Evolutionary conservation across 2,797 vertebrate species (phyloP), one percentile per base, ranked within the genome.

Genomic region (Sebastes ruberrimus): DNA sequence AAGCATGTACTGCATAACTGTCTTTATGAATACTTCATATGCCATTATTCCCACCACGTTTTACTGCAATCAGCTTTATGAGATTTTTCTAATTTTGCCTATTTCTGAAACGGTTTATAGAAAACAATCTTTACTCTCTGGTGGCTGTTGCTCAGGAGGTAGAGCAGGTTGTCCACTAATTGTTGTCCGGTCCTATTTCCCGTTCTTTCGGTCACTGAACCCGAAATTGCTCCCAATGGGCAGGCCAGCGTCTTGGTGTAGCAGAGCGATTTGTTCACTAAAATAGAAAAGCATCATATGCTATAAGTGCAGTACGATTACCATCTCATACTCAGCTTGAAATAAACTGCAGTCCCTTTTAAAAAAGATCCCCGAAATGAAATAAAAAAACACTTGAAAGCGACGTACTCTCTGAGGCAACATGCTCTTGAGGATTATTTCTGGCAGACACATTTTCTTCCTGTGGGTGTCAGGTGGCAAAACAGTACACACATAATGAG

Each of bases 381-480:
- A 42, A 42, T 7, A 14, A 46, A 46, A 76, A 79, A 83, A 63
- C 11, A 74, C 38, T 57, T 63, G 56, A 52, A 78, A 76, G 71
- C 18, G 77, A 78, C 63, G 59, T 22, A 28, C 52, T 69, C 56
- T 46, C 42, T 59, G 42, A 85, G 70, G 46, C 27, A 55, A 80
- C 70, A 56, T 57, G 68, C 65, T 81, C 59, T 62, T 72, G 38
- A 76, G 74, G 76, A 82, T 87, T 78, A 89, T 87, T 93, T 84
- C 78, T 85, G 75, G 55, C 82, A 79, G 79, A 78, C 70, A 75
- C 55, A 71, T 75, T 85, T 79, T 84, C 42, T 74, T 84, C 74
- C 71, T 71, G 76, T 42, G 69, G 65, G 83, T 60, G 81, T 81
- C 83, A 88, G 87, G 77, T 89, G 87, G 78, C 71, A 82, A 85